Evolutionary conservation across 2,888 invertebrate genomes (phyloP).

Genomic region (Erannis defoliaria): DNA sequence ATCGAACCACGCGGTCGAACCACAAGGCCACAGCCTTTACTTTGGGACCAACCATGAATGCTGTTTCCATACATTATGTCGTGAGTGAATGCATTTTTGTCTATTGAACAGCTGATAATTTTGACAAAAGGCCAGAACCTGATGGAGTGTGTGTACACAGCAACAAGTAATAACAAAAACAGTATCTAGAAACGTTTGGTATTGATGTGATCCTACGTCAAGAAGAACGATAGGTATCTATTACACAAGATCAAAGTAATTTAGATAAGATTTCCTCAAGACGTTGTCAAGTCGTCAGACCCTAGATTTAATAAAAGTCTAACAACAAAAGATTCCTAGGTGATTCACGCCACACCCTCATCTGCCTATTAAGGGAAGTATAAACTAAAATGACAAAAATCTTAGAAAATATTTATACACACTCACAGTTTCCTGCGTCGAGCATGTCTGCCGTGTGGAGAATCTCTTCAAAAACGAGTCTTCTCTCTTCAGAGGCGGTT

Average conservation of each 20-base stretch:
- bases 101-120: too few relatives aligned
- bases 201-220: not conserved
- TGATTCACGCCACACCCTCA: not conserved
- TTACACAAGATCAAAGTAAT: not conserved
- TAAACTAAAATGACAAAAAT: not conserved
- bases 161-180: too few relatives aligned
- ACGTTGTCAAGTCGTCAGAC: not conserved
- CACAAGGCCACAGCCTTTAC: too few relatives aligned
- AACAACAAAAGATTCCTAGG: not conserved
- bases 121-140: too few relatives aligned
- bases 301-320: not conserved
- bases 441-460: conserved; percentile 96
- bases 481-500: conserved; percentile 95
- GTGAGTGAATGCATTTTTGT: too few relatives aligned
- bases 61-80: too few relatives aligned
- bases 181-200: not conserved
- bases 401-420: conserved; percentile 36
- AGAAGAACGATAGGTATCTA: not conserved
- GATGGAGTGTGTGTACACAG: too few relatives aligned
- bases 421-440: conserved; percentile 92
- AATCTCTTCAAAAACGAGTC: conserved; percentile 97
- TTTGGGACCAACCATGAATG: too few relatives aligned
- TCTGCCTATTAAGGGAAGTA: not conserved
- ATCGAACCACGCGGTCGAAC: too few relatives aligned
- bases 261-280: conserved; percentile 1